Conservation (phyloP, 2,888 invertebrate genomes). For the Dicyrtomina minuta region DNA sequence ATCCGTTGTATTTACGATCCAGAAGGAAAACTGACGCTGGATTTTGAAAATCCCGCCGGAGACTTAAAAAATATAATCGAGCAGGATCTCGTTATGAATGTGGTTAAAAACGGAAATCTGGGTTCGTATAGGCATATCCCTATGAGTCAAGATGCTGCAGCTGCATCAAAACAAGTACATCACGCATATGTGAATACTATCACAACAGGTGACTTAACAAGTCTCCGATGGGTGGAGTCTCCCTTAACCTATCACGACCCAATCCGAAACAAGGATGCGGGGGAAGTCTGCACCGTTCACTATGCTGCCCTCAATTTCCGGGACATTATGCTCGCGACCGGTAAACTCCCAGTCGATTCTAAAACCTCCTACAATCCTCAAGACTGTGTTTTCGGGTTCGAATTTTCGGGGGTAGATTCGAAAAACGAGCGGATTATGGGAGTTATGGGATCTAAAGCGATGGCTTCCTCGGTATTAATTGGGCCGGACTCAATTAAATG, state of each 20-base stretch:
- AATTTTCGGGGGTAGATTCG: conserved; percentile 61
- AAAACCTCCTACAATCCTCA: conserved; percentile 64
- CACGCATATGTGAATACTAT: conserved; percentile 77
- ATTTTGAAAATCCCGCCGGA: conserved; percentile 12
- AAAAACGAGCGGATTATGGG: conserved; percentile 59
- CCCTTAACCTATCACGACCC: conserved; percentile 58
- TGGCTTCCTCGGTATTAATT: conserved; percentile 61
- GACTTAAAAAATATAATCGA: conserved; percentile 11
- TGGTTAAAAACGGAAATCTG: conserved; percentile 57
- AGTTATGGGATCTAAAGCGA: conserved; percentile 69
- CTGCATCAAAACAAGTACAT: conserved; percentile 55
- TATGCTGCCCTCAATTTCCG: too few relatives aligned
- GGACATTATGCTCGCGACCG: too few relatives aligned
- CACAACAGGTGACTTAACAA: conserved; percentile 81
- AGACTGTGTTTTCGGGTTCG: conserved; percentile 65
- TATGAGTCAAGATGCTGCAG: conserved; percentile 53
- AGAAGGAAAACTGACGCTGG: not conserved
- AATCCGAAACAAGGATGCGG: not conserved
- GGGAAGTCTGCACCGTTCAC: not conserved
- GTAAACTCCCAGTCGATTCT: conserved; percentile 80
- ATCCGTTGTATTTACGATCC: conserved; percentile 58
- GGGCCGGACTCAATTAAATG: conserved; percentile 61
- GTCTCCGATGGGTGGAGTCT: conserved; percentile 78
- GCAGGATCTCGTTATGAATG: conserved; percentile 28
- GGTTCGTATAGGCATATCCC: conserved; percentile 61